Percentiles rank a stretch among this genome's conserved stretches.
Conservation (phyloP, 2,113 vertebrate species). For the Oryzias melastigma region DNA sequence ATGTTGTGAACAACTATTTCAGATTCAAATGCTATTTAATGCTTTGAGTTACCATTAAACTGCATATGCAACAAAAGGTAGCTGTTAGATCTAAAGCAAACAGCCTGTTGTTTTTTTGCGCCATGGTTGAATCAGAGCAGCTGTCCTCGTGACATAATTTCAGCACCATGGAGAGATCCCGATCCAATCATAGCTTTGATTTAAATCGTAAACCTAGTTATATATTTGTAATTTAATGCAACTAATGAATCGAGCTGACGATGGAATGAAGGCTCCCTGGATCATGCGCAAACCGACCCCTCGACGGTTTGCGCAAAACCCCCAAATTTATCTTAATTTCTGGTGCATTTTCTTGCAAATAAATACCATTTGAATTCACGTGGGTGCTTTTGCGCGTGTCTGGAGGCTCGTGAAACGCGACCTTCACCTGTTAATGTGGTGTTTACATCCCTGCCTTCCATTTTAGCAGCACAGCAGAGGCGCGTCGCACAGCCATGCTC, state of each 20-base stretch:
- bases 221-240: not conserved
- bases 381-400: not conserved
- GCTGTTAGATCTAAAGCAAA: no score
- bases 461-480: slow-evolving; percentile 49
- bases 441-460: slow-evolving; percentile 70
- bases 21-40: not conserved
- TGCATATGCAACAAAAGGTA: no score
- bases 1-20: not conserved
- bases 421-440: slow-evolving; percentile 56
- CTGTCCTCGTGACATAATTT: slow-evolving; percentile 32
- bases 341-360: not conserved
- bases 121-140: no score
- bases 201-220: no score
- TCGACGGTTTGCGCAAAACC: not conserved
- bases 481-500: slow-evolving; percentile 22
- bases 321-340: not conserved
- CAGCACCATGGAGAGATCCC: slow-evolving; percentile 80
- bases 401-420: slow-evolving; percentile 18
- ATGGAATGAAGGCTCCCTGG: slow-evolving; percentile 26
- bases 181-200: not conserved
- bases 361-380: not conserved
- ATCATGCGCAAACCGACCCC: slow-evolving; percentile 33
- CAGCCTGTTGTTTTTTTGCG: no score
- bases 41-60: not conserved
- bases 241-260: not conserved